Conservation (phyloP, 2,797 vertebrate species). For the Halcyon smyrnensis region DNA sequence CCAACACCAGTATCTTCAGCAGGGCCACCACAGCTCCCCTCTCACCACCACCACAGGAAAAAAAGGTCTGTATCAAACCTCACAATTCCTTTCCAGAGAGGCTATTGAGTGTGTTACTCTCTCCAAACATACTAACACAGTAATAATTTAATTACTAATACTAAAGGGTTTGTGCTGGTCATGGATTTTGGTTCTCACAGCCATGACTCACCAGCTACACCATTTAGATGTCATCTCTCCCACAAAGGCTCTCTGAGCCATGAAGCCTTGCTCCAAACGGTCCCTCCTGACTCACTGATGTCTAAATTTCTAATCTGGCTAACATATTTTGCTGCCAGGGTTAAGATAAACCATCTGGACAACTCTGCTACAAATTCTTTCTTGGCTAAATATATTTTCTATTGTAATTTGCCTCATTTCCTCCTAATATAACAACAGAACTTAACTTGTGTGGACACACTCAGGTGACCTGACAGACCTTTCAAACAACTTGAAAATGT, state of each 20-base stretch:
- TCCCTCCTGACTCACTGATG: not conserved
- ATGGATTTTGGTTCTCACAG: not conserved
- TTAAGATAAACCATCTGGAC: constrained; percentile 62
- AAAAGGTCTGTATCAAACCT: not conserved
- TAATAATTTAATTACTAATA: not conserved
- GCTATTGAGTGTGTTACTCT: not conserved
- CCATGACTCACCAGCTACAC: not conserved
- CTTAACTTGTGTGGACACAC: not conserved
- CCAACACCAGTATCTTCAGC: not conserved
- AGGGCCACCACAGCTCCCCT: not conserved
- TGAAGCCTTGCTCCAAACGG: not conserved
- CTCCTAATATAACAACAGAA: constrained; percentile 18
- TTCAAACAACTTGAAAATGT: not conserved
- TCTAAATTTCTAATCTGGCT: constrained; percentile 42
- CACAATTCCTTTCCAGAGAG: not conserved
- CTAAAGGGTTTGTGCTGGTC: not conserved
- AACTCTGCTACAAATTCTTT: constrained; percentile 17
- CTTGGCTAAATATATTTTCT: constrained; percentile 14
- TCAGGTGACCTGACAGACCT: not conserved
- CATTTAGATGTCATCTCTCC: not conserved
- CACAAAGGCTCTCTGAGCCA: not conserved
- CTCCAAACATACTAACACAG: not conserved
- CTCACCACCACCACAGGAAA: not conserved
- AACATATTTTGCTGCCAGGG: constrained; percentile 51
- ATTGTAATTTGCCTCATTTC: constrained; percentile 60